These are phyloP conservation scores for Cebidichthys violaceus DNA, from an alignment of 2,113 vertebrate species.

Conservation along the genomic window DNA sequence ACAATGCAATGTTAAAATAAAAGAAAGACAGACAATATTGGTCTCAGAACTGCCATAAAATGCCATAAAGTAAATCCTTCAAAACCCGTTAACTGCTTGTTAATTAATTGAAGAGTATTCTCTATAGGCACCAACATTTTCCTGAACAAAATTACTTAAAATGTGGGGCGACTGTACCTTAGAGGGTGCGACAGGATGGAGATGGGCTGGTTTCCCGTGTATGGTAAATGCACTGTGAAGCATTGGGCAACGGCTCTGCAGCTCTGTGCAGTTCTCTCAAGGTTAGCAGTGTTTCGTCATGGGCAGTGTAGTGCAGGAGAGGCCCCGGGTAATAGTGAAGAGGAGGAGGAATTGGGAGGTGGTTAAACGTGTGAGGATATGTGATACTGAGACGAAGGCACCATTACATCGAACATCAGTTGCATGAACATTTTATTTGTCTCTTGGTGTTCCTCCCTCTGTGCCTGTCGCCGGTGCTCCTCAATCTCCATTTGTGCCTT, in stretches of 20 bases:
- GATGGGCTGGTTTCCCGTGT: too few species aligned
- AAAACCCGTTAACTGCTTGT: too few species aligned
- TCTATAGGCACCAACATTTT: neutral
- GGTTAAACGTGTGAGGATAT: neutral
- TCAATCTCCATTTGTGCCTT: neutral
- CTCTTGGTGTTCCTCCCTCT: neutral
- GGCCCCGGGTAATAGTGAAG: neutral
- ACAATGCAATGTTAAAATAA: too few species aligned
- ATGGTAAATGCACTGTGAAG: neutral
- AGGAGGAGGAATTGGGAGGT: neutral
- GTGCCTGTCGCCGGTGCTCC: neutral
- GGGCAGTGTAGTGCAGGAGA: neutral
- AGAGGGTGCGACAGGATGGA: too few species aligned
- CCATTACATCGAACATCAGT: neutral
- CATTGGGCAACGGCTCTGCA: neutral
- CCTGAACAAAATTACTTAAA: neutral
- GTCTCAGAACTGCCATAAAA: too few species aligned
- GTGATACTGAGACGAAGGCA: neutral
- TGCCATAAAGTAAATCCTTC: too few species aligned
- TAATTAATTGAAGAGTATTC: too few species aligned
- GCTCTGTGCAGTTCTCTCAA: neutral
- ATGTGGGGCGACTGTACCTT: too few species aligned
- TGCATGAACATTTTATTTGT: neutral
- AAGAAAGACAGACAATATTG: too few species aligned
- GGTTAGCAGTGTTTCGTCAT: neutral